These are phyloP conservation scores for Ceramica pisi DNA, from an alignment of 2,888 invertebrate genomes.

Conservation along the genomic window DNA sequence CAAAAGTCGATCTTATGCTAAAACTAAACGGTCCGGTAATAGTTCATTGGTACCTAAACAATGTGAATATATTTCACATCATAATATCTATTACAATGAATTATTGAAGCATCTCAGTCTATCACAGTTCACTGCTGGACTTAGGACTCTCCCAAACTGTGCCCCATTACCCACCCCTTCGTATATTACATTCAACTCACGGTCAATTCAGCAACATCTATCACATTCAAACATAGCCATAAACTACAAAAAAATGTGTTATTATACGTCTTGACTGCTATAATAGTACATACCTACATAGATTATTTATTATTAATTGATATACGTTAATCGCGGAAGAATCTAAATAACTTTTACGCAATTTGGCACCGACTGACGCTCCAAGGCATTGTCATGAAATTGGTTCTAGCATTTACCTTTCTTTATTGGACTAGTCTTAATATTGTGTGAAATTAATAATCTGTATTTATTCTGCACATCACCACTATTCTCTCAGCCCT, in stretches of 20 bases:
- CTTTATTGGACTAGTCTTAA: neutral
- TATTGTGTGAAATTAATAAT: neutral
- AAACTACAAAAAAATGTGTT: too few species aligned
- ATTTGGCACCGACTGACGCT: neutral
- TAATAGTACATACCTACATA: neutral
- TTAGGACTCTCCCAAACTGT: too few species aligned
- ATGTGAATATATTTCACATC: too few species aligned
- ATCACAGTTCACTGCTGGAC: too few species aligned
- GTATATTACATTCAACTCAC: too few species aligned
- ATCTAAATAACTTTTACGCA: slow-evolving; percentile 31
- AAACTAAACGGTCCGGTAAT: too few species aligned
- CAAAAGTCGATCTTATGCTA: too few species aligned
- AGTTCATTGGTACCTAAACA: too few species aligned
- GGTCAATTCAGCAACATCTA: neutral
- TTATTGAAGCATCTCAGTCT: too few species aligned
- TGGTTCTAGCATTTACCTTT: slow-evolving; percentile 1
- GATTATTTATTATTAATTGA: neutral
- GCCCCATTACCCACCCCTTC: too few species aligned
- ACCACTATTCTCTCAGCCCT: neutral
- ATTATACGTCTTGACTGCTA: neutral
- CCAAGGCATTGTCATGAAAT: slow-evolving; percentile 18
- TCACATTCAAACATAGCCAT: neutral
- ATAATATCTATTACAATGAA: too few species aligned
- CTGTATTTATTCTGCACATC: neutral
- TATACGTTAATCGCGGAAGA: neutral